Conservation (phyloP, 2,888 invertebrate genomes). For the Schizaphis graminum region DNA sequence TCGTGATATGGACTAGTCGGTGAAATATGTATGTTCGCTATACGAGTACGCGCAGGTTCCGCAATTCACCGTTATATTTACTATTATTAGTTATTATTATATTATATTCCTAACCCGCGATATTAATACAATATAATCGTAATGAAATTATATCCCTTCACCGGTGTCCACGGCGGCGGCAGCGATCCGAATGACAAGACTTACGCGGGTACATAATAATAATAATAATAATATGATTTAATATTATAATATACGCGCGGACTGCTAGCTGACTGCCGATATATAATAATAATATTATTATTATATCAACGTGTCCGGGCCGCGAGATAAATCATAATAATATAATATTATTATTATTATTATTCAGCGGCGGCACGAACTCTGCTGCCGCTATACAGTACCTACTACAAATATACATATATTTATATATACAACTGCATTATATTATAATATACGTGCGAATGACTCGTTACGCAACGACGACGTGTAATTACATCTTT, state of each 20-base stretch:
- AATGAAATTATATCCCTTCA: constrained; percentile 31
- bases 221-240: background rate
- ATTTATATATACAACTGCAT: background rate
- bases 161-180: background rate
- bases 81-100: background rate
- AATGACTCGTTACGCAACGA: constrained; percentile 39
- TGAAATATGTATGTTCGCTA: background rate
- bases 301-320: background rate
- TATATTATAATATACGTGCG: background rate
- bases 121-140: background rate
- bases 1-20: background rate
- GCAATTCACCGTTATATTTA: constrained; percentile 9
- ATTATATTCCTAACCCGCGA: background rate
- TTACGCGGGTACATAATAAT: background rate
- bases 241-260: background rate
- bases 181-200: constrained; percentile 1
- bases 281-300: constrained; percentile 6
- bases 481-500: constrained; percentile 45
- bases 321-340: background rate
- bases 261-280: background rate
- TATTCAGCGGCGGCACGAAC: constrained; percentile 6
- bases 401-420: background rate
- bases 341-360: constrained; percentile 1
- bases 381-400: background rate
- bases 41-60: background rate